Conservation (phyloP, 2,888 invertebrate genomes). For the Hanleya hanleyi region DNA sequence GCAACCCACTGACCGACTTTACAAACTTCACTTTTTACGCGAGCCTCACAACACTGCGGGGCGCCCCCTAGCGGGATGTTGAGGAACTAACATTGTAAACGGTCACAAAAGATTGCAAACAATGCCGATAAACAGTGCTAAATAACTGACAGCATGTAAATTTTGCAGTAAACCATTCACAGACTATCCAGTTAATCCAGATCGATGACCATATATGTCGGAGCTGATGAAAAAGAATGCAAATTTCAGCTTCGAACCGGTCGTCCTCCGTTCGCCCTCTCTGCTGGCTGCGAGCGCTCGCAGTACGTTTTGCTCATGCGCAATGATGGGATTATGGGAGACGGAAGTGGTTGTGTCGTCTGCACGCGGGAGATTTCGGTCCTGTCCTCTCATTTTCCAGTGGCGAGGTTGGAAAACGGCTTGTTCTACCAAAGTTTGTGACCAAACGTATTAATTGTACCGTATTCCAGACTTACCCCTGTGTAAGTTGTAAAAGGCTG, state of each 20-base stretch:
- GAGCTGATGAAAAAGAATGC: neutral
- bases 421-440: too few relatives aligned
- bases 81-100: neutral
- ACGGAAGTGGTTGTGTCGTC: constrained; percentile 5
- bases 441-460: too few relatives aligned
- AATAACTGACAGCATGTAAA: too few relatives aligned
- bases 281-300: neutral
- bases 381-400: too few relatives aligned
- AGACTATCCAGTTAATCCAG: neutral
- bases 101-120: neutral
- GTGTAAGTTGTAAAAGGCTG: too few relatives aligned
- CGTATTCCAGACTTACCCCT: too few relatives aligned
- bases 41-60: neutral
- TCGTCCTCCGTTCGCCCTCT: neutral
- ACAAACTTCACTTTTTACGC: neutral
- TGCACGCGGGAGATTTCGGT: neutral
- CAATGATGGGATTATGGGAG: neutral
- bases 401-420: too few relatives aligned
- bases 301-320: neutral
- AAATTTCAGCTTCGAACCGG: neutral
- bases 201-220: neutral
- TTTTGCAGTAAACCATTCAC: too few relatives aligned
- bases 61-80: neutral
- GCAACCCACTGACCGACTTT: neutral
- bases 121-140: neutral